A percentile compares a stretch with the other conserved stretches of the same genome.
Evolutionary conservation across 2,797 vertebrate species (phyloP).

Genomic region (Oryzias dopingdopingensis): DNA sequence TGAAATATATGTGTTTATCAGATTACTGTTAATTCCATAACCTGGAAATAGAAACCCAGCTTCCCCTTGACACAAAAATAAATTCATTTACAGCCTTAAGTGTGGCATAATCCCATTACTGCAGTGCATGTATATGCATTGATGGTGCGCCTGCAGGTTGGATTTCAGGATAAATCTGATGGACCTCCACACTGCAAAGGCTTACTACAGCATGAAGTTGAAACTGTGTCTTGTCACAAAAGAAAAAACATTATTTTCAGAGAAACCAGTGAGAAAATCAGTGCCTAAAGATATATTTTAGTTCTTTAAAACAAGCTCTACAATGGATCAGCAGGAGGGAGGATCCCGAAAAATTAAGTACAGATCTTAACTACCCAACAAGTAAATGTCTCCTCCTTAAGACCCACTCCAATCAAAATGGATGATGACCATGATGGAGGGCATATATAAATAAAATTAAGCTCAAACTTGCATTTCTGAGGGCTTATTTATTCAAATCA

Average conservation of each 20-base stretch:
- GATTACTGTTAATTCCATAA: constrained; percentile 34
- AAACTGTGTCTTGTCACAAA: background rate
- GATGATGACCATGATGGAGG: too few relatives aligned
- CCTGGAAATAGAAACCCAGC: constrained; percentile 24
- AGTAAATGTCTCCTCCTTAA: too few relatives aligned
- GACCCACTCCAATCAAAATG: too few relatives aligned
- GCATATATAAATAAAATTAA: too few relatives aligned
- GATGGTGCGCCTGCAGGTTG: constrained; percentile 19
- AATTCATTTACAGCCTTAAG: constrained; percentile 30
- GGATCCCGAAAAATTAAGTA: too few relatives aligned
- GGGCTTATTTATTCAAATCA: too few relatives aligned
- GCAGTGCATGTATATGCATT: constrained; percentile 13
- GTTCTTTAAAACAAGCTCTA: constrained; percentile 11
- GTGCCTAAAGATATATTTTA: constrained; percentile 1
- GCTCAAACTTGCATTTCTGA: too few relatives aligned
- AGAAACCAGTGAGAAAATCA: constrained; percentile 7
- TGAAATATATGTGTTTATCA: constrained; percentile 16
- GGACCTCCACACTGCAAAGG: constrained; percentile 12
- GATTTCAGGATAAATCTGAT: constrained; percentile 29
- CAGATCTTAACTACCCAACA: too few relatives aligned
- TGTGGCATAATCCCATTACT: constrained; percentile 38
- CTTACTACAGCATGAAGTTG: constrained; percentile 8
- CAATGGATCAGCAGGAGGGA: background rate
- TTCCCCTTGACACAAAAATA: constrained; percentile 17
- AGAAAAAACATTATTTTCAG: constrained; percentile 17